Evolutionary conservation across 1,140 invertebrate genomes (phyloP), one percentile per base, ranked within the genome.

Genomic region (Achatina immaculata): DNA sequence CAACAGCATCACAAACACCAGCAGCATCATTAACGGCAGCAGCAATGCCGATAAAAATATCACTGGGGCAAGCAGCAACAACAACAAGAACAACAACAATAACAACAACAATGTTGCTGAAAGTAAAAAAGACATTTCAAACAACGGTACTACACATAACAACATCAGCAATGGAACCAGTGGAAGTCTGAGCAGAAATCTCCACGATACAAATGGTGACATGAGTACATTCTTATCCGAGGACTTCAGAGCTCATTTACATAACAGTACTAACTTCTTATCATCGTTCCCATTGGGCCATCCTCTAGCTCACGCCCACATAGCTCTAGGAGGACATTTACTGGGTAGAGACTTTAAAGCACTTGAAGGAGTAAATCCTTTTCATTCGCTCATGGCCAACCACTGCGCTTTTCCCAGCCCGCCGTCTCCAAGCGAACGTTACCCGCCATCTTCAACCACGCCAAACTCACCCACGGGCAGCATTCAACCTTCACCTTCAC

Each of bases 381-480:
- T 80, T 62, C 78, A 80, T 48, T 68, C 66, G 36, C 80, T 83
- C 58, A 77, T 85, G 55, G 75, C 81, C 43, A 85, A 85, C 62
- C 84, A 85, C 75, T 78, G 78, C 45, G 78, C 80, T 28, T 85
- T 79, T 78, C 73, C 78, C 45, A 82, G 79, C 21, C 82, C 81
- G 16, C 79, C 81, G 51, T 81, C 65, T 58, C 86, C 58, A 7
- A 48, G 42, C 21, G 78, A 77, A 71, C 74, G 48, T 0, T 69
- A 75, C 76, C 72, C 82, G 69, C 48, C 82, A 74, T 72, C 81
- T 40, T 82, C 83, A 45, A 81, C 81, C 65, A 76, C 80, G 19
- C 83, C 84, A 16, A 84, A 83, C 48, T 84, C 84, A 45, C 84
- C 85, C 28, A 82, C 84, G 58, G 86, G 86, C 68, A 83, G 82